These are phyloP conservation scores for Aporrectodea caliginosa DNA, from an alignment of 1,140 invertebrate genomes.

Conservation along the genomic window DNA sequence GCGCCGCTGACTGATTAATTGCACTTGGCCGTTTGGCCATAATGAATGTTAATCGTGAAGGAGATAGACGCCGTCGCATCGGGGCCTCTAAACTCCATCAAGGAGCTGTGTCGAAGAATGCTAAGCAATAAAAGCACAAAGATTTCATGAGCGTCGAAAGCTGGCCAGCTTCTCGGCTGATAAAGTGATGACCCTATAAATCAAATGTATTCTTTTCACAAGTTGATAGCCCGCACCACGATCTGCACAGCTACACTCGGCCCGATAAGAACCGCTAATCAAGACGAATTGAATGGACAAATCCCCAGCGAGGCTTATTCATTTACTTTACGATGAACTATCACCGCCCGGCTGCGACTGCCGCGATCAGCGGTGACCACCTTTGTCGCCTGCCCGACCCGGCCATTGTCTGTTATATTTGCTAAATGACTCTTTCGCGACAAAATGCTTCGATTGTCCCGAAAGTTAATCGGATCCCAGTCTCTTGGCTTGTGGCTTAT, in stretches of 20 bases:
- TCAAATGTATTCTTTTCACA: constrained; percentile 21
- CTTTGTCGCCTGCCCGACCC: background rate
- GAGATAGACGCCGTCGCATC: background rate
- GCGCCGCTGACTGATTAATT: background rate
- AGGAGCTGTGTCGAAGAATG: background rate
- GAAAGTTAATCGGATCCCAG: background rate
- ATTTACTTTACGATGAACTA: constrained; percentile 10
- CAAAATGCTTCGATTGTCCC: background rate
- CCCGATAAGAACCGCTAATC: constrained; percentile 22
- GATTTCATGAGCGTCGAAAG: constrained; percentile 10
- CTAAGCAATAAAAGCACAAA: constrained; percentile 11
- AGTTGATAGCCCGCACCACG: constrained; percentile 13
- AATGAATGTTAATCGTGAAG: background rate
- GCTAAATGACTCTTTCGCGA: background rate
- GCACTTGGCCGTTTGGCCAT: background rate
- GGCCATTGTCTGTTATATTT: too few species aligned
- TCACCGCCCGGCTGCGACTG: background rate
- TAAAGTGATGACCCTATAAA: constrained; percentile 25
- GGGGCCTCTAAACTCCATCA: background rate
- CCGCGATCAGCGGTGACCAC: background rate
- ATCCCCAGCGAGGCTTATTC: constrained; percentile 9
- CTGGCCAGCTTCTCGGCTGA: constrained; percentile 11
- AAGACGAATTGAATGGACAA: constrained; percentile 20
- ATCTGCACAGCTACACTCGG: constrained; percentile 6
- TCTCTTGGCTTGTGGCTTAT: background rate